phyloP scores from a whole-genome alignment of 2,797 vertebrate genomes.

The Ctenochaetus hawaiiensis region DNA sequence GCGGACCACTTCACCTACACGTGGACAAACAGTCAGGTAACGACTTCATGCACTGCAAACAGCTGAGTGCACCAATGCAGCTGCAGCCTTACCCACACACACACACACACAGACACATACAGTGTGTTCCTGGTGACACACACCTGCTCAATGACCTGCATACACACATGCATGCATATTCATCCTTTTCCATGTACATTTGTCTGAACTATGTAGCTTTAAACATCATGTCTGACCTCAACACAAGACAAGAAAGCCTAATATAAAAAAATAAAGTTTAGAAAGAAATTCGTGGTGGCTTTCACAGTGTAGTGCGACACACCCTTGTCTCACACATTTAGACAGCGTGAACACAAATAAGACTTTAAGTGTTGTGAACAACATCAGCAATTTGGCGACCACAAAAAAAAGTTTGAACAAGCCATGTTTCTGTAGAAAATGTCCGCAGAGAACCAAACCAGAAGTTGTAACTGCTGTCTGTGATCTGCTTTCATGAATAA shows the following conservation, averaged over 20 bases:
- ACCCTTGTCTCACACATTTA: conserved; percentile 6
- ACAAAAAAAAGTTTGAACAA: neutral
- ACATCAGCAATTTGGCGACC: neutral
- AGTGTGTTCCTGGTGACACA: conserved; percentile 4
- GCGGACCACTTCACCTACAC: conserved; percentile 75
- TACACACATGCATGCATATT: neutral
- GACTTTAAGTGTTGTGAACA: neutral
- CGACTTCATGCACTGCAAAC: neutral
- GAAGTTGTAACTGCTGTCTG: neutral
- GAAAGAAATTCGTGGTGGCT: neutral
- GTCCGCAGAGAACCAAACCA: neutral
- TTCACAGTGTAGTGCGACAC: neutral
- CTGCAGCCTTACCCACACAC: conserved; percentile 47
- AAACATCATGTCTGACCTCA: neutral
- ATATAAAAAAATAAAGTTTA: neutral
- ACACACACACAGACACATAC: conserved; percentile 18
- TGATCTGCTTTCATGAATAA: neutral
- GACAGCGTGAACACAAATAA: neutral
- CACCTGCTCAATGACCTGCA: conserved; percentile 32
- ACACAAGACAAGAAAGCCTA: neutral
- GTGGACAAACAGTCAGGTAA: conserved; percentile 31
- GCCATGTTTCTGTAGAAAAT: neutral
- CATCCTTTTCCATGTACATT: neutral
- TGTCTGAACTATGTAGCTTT: neutral
- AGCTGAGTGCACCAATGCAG: conserved; percentile 13